These are phyloP conservation scores for Sphinx pinastri DNA, from an alignment of 2,888 invertebrate species.

Conservation along the genomic window DNA sequence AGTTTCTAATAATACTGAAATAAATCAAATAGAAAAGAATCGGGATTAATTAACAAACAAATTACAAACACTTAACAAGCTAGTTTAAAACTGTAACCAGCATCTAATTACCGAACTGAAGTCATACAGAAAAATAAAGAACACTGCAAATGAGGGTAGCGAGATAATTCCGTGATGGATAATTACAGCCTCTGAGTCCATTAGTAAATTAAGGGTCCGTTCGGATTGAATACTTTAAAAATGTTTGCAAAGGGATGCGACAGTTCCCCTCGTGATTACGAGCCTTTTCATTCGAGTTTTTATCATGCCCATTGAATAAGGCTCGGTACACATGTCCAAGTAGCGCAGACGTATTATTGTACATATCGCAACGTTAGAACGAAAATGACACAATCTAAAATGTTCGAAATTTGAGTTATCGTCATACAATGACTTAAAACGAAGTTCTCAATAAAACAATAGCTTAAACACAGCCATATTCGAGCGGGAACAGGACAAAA, in stretches of 20 bases:
- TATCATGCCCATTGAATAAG: slow-evolving; percentile 6
- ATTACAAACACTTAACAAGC: background rate
- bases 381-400: too few relatives aligned
- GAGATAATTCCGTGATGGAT: slow-evolving; percentile 50
- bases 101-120: background rate
- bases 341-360: too few relatives aligned
- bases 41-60: background rate
- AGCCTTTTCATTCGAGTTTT: slow-evolving; percentile 7
- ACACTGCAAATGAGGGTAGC: slow-evolving; percentile 42
- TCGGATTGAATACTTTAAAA: slow-evolving; percentile 45
- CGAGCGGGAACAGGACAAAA: too few relatives aligned
- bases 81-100: background rate
- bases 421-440: too few relatives aligned
- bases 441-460: too few relatives aligned
- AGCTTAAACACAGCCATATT: too few relatives aligned
- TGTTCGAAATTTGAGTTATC: too few relatives aligned
- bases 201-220: slow-evolving; percentile 52
- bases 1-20: too few relatives aligned
- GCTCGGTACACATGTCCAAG: background rate
- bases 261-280: slow-evolving; percentile 31
- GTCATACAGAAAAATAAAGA: slow-evolving; percentile 35
- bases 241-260: slow-evolving; percentile 42
- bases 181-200: slow-evolving; percentile 61
- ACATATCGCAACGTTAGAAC: background rate
- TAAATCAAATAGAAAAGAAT: too few relatives aligned